Evolutionary conservation across 2,888 invertebrate genomes (phyloP).

Genomic region (Polydrusus pterygomalis): DNA sequence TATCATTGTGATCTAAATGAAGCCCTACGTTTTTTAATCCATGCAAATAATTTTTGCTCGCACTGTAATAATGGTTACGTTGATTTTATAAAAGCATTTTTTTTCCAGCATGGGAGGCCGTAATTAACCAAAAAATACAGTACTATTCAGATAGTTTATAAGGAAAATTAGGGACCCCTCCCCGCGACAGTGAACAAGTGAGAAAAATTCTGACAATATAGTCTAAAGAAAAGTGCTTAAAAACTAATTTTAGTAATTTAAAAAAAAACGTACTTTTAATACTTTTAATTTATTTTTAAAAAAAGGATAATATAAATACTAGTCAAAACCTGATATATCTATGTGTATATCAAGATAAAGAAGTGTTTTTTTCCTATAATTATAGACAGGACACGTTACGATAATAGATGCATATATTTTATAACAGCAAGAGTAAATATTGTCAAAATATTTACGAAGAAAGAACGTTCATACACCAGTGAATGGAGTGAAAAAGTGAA

Average conservation of each 20-base stretch:
- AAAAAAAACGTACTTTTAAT: slow-evolving; percentile 30
- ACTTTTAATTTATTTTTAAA: slow-evolving; percentile 36
- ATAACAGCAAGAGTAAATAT: slow-evolving; percentile 11
- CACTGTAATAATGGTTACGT: too few species aligned
- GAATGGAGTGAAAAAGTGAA: slow-evolving; percentile 19
- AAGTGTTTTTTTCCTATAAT: slow-evolving; percentile 1
- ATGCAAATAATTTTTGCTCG: too few species aligned
- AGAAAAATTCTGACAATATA: slow-evolving; percentile 42
- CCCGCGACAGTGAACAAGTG: slow-evolving; percentile 29
- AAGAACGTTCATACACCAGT: not conserved
- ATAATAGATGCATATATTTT: slow-evolving; percentile 30
- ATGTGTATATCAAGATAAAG: slow-evolving; percentile 30
- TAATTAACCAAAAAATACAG: slow-evolving; percentile 76
- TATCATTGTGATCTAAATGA: too few species aligned
- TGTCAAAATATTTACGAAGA: slow-evolving; percentile 6
- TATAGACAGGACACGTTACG: not conserved
- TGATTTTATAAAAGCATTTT: slow-evolving; percentile 23
- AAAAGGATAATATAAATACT: slow-evolving; percentile 44
- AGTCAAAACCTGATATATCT: slow-evolving; percentile 49
- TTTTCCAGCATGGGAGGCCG: slow-evolving; percentile 82
- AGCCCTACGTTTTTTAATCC: too few species aligned
- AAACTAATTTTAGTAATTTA: slow-evolving; percentile 37
- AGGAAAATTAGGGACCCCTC: slow-evolving; percentile 26
- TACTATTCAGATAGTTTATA: slow-evolving; percentile 76
- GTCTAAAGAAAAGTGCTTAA: slow-evolving; percentile 43